These are phyloP conservation scores for Frankliniella fusca DNA, from an alignment of 2,888 invertebrate genomes.

Conservation along the genomic window DNA sequence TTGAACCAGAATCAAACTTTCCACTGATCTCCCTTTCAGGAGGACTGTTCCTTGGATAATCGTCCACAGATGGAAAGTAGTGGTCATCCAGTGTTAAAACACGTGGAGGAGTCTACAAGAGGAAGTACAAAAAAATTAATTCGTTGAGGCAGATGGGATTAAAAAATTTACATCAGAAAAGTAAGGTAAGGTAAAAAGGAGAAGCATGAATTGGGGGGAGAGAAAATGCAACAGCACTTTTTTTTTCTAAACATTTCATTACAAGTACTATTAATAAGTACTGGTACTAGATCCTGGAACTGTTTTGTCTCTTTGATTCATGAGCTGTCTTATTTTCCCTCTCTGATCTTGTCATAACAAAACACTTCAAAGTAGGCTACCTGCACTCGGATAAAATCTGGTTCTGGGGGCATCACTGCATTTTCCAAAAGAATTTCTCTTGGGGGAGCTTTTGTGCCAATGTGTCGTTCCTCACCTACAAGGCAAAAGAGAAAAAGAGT, in stretches of 20 bases:
- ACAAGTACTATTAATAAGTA: constrained; percentile 8
- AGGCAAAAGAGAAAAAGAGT: constrained; percentile 37
- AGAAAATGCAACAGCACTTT: not conserved
- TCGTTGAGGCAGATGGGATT: not conserved
- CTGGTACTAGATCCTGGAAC: too few relatives aligned
- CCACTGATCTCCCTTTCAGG: constrained; percentile 25
- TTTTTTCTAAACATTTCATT: not conserved
- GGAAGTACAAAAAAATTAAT: constrained; percentile 36
- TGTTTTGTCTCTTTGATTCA: too few relatives aligned
- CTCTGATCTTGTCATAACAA: not conserved
- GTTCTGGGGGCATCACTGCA: constrained; percentile 66
- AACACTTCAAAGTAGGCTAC: constrained; percentile 41
- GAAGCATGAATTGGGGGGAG: not conserved
- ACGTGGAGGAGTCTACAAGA: constrained; percentile 76
- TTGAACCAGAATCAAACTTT: constrained; percentile 22
- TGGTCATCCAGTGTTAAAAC: constrained; percentile 81
- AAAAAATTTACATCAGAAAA: not conserved
- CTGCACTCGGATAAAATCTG: constrained; percentile 69
- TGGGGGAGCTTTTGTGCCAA: constrained; percentile 75
- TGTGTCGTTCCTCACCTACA: constrained; percentile 56
- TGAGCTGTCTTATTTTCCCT: too few relatives aligned
- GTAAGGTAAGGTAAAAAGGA: not conserved
- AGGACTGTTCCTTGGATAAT: constrained; percentile 46
- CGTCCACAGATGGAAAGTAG: constrained; percentile 65
- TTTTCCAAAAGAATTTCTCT: constrained; percentile 82